Percentiles rank a stretch among this genome's conserved stretches.
phyloP scores from a whole-genome alignment of 92 coral and sea anemone genomes.

The Plumapathes pennacea region DNA sequence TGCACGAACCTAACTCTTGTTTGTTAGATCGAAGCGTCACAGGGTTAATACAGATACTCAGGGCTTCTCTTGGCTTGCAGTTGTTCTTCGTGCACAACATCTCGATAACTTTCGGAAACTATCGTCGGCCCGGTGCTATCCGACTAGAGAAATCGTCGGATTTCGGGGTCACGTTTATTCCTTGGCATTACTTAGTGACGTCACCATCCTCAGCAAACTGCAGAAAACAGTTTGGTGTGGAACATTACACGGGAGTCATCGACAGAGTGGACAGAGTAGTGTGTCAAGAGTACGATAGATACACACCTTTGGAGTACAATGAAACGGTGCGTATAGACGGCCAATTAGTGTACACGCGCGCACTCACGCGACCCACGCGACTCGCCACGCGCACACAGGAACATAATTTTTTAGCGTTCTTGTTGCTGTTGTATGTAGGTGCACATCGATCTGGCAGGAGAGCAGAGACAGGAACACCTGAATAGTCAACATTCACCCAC shows the following conservation, averaged over 20 bases:
- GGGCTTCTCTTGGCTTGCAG: too few species aligned
- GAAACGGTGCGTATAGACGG: slow-evolving; percentile 76
- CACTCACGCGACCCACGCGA: too few species aligned
- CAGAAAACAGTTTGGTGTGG: slow-evolving; percentile 45
- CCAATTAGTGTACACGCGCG: too few species aligned
- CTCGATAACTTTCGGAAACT: slow-evolving; percentile 72
- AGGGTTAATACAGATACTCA: too few species aligned
- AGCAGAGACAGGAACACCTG: slow-evolving; percentile 58
- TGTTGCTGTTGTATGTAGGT: slow-evolving; percentile 23
- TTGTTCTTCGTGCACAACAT: slow-evolving; percentile 64
- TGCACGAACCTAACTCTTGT: too few species aligned
- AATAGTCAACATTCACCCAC: slow-evolving; percentile 54
- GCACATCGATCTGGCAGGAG: slow-evolving; percentile 52
- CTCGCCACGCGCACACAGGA: neutral
- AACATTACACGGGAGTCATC: slow-evolving; percentile 27
- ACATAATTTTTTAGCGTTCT: neutral
- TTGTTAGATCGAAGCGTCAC: too few species aligned
- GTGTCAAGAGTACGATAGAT: slow-evolving; percentile 66
- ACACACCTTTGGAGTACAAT: slow-evolving; percentile 57
- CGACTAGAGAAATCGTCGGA: slow-evolving; percentile 65
- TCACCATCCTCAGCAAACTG: slow-evolving; percentile 60
- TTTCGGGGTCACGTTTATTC: slow-evolving; percentile 57
- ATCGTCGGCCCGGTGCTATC: slow-evolving; percentile 76
- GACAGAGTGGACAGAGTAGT: slow-evolving; percentile 70
- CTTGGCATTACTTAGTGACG: slow-evolving; percentile 86